phyloP scores from a whole-genome alignment of 2,113 vertebrate species.

The Syngnathus floridae region DNA sequence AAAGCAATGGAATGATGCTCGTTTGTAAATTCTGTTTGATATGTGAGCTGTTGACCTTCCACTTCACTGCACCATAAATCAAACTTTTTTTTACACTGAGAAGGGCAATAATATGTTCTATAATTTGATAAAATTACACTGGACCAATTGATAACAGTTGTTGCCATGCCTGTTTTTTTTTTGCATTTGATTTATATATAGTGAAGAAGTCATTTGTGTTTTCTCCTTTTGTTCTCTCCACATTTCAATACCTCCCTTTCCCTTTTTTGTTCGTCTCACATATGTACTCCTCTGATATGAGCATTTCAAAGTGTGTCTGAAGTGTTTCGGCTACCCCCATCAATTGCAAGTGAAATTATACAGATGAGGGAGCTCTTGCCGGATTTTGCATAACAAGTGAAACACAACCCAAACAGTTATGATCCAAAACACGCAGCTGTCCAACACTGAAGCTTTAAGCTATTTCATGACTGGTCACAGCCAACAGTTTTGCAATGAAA shows the following conservation, averaged over 20 bases:
- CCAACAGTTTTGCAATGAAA: neutral
- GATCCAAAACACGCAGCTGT: conserved; percentile 14
- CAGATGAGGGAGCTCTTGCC: conserved; percentile 1
- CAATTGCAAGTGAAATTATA: conserved; percentile 18
- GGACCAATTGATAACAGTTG: conserved; percentile 30
- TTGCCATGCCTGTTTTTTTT: neutral
- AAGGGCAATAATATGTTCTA: conserved; percentile 46
- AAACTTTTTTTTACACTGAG: conserved; percentile 10
- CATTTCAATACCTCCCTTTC: neutral
- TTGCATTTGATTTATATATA: neutral
- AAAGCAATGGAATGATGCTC: conserved; percentile 21
- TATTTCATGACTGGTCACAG: conserved; percentile 1
- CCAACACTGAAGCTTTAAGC: neutral
- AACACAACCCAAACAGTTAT: conserved; percentile 1
- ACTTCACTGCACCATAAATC: conserved; percentile 47
- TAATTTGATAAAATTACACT: conserved; percentile 37
- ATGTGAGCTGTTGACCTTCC: conserved; percentile 19
- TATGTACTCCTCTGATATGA: conserved; percentile 3
- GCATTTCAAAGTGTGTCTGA: conserved; percentile 35
- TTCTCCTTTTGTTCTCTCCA: neutral
- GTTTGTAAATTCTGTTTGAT: conserved; percentile 37
- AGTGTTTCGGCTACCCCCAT: conserved; percentile 18
- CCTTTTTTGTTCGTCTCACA: conserved; percentile 2
- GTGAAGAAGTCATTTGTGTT: conserved; percentile 1
- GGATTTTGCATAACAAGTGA: conserved; percentile 9